Evolutionary conservation across 2,888 invertebrate genomes (phyloP).

Genomic region (Coenonympha arcania): DNA sequence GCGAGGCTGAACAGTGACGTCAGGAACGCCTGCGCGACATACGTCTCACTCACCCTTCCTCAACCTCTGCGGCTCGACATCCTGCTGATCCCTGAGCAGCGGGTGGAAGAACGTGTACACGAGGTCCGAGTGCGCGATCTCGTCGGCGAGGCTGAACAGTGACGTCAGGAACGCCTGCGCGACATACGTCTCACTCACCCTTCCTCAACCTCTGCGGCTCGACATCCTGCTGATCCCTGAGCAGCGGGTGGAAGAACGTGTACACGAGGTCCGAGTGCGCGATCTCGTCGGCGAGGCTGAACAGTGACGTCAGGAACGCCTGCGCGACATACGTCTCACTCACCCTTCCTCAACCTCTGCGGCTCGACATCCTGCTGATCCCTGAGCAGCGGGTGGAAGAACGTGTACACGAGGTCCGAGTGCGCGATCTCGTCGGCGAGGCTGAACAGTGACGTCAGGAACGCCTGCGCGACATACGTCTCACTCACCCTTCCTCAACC

Average conservation of each 20-base stretch:
- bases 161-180: neutral
- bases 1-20: no score
- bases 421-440: conserved; percentile 96
- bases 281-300: conserved; percentile 92
- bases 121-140: no score
- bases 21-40: no score
- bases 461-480: neutral
- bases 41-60: no score
- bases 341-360: conserved; percentile 81
- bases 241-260: conserved; percentile 97
- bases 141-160: no score
- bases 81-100: no score
- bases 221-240: conserved; percentile 93
- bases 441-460: conserved; percentile 64
- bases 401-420: conserved; percentile 97
- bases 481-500: conserved; percentile 81
- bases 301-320: conserved; percentile 38
- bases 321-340: conserved; percentile 29
- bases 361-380: conserved; percentile 94
- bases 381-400: conserved; percentile 95
- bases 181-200: conserved; percentile 58
- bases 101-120: no score
- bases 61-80: no score
- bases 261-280: conserved; percentile 97
- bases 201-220: conserved; percentile 84